A percentile compares a stretch with the other conserved stretches of the same genome.
Evolutionary conservation across 2,113 vertebrate species (phyloP).

Genomic region (Plestiodon gilberti): DNA sequence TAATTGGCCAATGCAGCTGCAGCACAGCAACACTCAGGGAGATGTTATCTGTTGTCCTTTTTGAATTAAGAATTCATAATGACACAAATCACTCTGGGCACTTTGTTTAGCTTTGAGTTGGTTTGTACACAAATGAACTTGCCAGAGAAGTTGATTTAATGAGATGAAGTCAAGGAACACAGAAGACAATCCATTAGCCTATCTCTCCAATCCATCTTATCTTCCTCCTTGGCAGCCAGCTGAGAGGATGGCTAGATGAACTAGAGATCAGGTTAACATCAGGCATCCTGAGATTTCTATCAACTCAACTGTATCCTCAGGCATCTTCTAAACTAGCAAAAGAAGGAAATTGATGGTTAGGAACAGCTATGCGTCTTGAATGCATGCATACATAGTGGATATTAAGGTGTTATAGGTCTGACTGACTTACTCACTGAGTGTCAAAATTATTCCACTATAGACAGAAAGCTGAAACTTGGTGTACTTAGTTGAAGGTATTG

Average conservation of each 20-base stretch:
- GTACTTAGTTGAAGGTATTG: background rate
- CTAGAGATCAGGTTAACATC: background rate
- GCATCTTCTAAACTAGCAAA: background rate
- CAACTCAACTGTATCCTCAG: background rate
- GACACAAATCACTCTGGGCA: constrained; percentile 46
- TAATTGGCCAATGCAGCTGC: constrained; percentile 43
- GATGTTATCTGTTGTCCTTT: constrained; percentile 45
- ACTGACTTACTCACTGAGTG: background rate
- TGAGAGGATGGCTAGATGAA: constrained; percentile 21
- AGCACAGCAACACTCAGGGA: constrained; percentile 14
- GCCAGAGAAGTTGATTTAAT: constrained; percentile 54
- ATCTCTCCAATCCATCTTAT: constrained; percentile 18
- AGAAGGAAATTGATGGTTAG: background rate
- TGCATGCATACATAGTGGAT: too few species aligned
- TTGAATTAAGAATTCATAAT: constrained; percentile 60
- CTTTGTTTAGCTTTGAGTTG: constrained; percentile 59
- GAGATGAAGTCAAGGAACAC: constrained; percentile 15
- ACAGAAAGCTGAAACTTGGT: background rate
- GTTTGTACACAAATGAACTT: constrained; percentile 48
- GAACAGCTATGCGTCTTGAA: too few species aligned
- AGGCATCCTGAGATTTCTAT: background rate
- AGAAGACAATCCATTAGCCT: constrained; percentile 39
- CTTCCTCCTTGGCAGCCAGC: background rate
- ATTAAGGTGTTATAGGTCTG: background rate
- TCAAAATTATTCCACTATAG: background rate